A percentile compares a stretch with the other conserved stretches of the same genome.
Conservation (phyloP, 1,140 invertebrate genomes). For the Sycophila sp. region DNA sequence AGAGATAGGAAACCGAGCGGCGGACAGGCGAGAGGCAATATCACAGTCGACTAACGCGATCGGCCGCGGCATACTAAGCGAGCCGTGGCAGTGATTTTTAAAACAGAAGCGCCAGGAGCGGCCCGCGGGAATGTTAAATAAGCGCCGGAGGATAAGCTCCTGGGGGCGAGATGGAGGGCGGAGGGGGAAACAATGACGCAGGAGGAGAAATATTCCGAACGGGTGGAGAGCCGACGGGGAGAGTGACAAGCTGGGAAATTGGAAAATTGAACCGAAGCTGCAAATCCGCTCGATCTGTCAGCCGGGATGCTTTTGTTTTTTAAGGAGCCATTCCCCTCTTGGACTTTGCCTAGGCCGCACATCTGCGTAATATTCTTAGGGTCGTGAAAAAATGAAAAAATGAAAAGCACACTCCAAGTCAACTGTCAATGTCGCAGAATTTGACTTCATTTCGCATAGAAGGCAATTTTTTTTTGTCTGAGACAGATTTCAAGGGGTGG, state of each 20-base stretch:
- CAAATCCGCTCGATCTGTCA: neutral
- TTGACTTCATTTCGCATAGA: no score
- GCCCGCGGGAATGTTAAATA: constrained; percentile 43
- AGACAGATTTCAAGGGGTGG: no score
- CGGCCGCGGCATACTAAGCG: constrained; percentile 43
- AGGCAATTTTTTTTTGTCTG: no score
- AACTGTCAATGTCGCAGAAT: no score
- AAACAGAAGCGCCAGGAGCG: constrained; percentile 35
- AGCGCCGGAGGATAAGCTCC: constrained; percentile 15
- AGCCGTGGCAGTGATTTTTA: constrained; percentile 38
- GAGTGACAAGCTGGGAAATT: constrained; percentile 48
- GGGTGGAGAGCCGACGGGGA: constrained; percentile 11
- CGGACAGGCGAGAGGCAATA: constrained; percentile 39
- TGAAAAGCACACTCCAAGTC: no score
- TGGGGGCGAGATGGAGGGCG: neutral
- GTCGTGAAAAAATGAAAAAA: no score
- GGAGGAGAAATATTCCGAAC: constrained; percentile 39
- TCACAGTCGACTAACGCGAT: constrained; percentile 44
- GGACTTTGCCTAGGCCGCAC: no score
- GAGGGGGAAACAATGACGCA: neutral
- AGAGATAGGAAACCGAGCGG: no score
- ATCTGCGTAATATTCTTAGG: no score
- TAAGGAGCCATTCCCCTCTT: no score
- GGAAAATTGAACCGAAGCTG: constrained; percentile 48
- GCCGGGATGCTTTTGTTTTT: no score